Evolutionary conservation across 2,113 vertebrate genomes (phyloP), one percentile per base, ranked within the genome.

Genomic region (Proteles cristata): DNA sequence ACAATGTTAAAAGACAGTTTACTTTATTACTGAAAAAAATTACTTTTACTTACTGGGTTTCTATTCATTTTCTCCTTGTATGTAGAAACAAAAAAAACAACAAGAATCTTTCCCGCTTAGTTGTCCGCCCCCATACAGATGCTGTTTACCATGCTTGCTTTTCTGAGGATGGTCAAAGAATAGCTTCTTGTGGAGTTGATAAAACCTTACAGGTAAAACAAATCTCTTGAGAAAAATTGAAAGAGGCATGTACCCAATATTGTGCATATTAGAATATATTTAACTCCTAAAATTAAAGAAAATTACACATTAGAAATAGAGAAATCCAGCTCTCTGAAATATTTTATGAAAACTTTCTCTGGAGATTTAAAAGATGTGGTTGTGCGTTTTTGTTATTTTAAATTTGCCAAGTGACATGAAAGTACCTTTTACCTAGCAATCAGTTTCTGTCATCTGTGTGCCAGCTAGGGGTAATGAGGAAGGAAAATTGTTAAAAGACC

Each of bases 181-280:
- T 99, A 82, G 99, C 99, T 90, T 99, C 99, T 33, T 99, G 99
- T 98, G 99, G 99, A 83, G 99, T 99, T 97, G 99, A 99, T 98
- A 99, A 99, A 98, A 99, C 98, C 0, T 98, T 99, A 89, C 99
- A 99, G 99, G 99, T 99, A 99, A 98, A 88, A 58, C 16, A 15
- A 25, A 5, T 43, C 0, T 77, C 45, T 50, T 87, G 48, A 68
- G 65, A 6, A 66, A 87, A 93, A 90, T 19, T 55, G 35, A 92
- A 81, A 92, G 45, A 89, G 92, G 45, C 58, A 28, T 26, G 28
- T 81, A 55, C 35, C 23, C 5, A 73, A 11, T 65, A 11, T n/a
- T 76, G 1, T 87, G 3, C 25, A 48, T 87, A 73, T 84, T 68
- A 66, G 33, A 39, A 45, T 92, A 93, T 77, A 21, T 48, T 97